Conservation (phyloP, 2,888 invertebrate species). For the Ochropleura plecta region DNA sequence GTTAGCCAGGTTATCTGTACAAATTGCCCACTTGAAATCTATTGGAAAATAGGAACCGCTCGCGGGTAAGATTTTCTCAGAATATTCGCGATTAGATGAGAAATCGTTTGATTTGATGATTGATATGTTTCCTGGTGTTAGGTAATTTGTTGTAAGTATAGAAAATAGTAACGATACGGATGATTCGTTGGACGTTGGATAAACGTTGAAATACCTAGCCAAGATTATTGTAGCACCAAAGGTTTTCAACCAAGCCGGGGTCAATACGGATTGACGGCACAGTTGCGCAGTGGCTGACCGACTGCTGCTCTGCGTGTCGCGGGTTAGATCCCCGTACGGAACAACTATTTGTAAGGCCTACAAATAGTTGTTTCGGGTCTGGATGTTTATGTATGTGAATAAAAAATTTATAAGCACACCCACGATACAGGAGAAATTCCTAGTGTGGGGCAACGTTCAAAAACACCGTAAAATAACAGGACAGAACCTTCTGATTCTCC, state of each 20-base stretch:
- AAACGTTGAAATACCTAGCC: background rate
- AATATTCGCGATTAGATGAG: conserved; percentile 56
- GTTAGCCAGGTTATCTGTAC: conserved; percentile 61
- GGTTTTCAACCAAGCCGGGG: background rate
- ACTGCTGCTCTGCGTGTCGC: too few species aligned
- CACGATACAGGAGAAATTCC: too few species aligned
- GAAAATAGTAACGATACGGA: conserved; percentile 34
- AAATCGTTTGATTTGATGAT: conserved; percentile 59
- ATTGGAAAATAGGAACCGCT: conserved; percentile 65
- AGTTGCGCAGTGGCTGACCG: too few species aligned
- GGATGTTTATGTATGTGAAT: too few species aligned
- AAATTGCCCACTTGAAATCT: conserved; percentile 65
- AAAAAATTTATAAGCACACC: too few species aligned
- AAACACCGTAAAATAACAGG: background rate
- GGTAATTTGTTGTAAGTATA: conserved; percentile 48
- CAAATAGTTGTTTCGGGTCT: too few species aligned
- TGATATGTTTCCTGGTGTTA: conserved; percentile 59
- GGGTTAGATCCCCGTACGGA: too few species aligned
- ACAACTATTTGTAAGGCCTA: too few species aligned
- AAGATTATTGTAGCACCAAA: background rate
- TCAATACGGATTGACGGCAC: background rate
- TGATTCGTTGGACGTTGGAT: conserved; percentile 17
- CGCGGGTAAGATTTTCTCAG: conserved; percentile 55
- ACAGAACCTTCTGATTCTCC: background rate
- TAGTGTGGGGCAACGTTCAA: too few species aligned